phyloP scores from a whole-genome alignment of 2,888 invertebrate genomes.

The Eupithecia abbreviata region DNA sequence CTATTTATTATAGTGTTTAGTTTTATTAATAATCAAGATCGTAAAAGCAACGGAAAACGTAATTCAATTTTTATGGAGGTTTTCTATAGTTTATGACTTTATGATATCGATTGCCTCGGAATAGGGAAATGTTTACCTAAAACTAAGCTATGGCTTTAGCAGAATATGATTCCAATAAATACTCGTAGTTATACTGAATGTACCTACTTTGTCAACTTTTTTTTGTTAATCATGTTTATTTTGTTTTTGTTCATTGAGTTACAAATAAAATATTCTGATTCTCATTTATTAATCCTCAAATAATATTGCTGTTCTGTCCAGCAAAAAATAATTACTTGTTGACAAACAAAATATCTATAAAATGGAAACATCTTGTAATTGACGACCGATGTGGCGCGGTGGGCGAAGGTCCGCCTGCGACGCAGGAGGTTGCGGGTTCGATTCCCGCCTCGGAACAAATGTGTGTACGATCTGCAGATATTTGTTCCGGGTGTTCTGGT shows the following conservation, averaged over 20 bases:
- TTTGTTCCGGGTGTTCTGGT: no score
- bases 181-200: no score
- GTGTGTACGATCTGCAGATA: no score
- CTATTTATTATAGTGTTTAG: background rate
- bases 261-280: no score
- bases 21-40: background rate
- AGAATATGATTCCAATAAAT: background rate
- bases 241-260: no score
- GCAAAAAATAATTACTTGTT: background rate
- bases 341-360: background rate
- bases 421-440: no score
- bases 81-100: background rate
- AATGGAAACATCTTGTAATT: background rate
- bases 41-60: background rate
- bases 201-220: no score
- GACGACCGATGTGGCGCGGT: no score
- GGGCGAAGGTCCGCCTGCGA: no score
- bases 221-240: no score
- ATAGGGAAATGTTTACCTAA: background rate
- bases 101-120: background rate
- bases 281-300: background rate
- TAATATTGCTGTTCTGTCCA: background rate
- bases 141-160: background rate
- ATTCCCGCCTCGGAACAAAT: no score
- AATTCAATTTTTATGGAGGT: background rate